Base-by-base conservation (phyloP, 2,888 invertebrate genomes). In the Archips xylosteana region DNA sequence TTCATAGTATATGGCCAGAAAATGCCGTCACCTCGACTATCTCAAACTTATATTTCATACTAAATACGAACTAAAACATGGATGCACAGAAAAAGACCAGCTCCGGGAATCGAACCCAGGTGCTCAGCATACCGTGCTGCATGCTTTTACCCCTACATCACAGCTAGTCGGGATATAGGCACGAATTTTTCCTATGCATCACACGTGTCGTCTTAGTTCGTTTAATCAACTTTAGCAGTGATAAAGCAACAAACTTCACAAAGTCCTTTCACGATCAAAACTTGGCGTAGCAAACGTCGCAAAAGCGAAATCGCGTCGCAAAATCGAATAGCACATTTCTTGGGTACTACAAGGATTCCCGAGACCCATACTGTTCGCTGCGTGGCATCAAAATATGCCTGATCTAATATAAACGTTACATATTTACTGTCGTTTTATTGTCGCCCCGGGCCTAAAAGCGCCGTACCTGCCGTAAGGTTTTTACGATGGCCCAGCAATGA, bases 341-440 rank as follows among this genome's bases (percentile, higher is more conserved):
- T 12, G 12, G 57, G 12, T 2, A 23, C 9, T n/a, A 32, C 32
- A 12, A 32, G 57, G n/a, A 57, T 57, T 9, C 57, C 2, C 12
- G 12, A 57, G 57, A 15, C 10, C 32, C 32, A 57, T 9, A 57
- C 12, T 32, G 9, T 57, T 57, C 12, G 8, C 45, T 15, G 42
- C 6, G 5, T 6, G 2, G 34, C 45, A 45, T 60, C 34, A 45
- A 47, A 67, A 61, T 54, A 61, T 67, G 67, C 15, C 36, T 88
- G 85, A 89, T 89, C 87, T 85, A 90, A 92, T 91, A 91, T 90
- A 90, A 87, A 80, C 80, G 83, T 84, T 84, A 83, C 85, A 85
- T 87, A 88, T 88, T 89, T 87, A 85, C 88, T 83, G 83, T 77
- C 82, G 81, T 90, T 92, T 92, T 92, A 92, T 89, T 88, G 86